Evolutionary conservation across 2,113 vertebrate species (phyloP).

Genomic region (Rhea pennata): DNA sequence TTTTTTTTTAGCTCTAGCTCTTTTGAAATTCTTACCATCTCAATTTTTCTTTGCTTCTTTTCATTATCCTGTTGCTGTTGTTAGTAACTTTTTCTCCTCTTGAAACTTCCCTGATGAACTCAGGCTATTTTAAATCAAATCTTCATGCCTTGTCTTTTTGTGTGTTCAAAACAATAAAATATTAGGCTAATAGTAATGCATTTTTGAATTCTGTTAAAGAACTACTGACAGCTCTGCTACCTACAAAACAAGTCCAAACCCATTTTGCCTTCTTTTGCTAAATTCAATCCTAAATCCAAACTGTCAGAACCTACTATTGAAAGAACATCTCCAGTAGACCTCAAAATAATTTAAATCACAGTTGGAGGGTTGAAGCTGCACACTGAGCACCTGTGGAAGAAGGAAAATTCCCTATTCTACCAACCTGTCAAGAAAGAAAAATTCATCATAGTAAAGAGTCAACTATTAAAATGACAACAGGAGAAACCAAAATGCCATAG

Average conservation of each 20-base stretch:
- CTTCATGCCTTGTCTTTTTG: neutral
- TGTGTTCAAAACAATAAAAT: neutral
- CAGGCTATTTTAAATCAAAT: neutral
- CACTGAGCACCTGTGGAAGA: neutral
- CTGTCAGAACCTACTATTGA: neutral
- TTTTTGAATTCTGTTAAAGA: neutral
- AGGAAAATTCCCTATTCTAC: neutral
- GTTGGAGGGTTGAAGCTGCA: neutral
- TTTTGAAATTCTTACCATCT: neutral
- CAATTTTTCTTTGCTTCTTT: rapidly evolving
- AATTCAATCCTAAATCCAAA: neutral
- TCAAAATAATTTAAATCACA: neutral
- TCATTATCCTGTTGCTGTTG: neutral
- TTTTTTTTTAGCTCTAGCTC: neutral
- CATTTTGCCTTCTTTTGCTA: neutral
- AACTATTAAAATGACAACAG: neutral
- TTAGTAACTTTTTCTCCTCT: rapidly evolving
- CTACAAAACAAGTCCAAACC: neutral
- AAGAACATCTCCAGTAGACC: neutral
- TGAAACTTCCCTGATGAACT: neutral
- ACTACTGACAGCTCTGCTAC: neutral
- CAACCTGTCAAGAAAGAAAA: neutral
- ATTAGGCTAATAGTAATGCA: neutral
- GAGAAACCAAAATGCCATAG: neutral
- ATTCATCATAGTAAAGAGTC: neutral